Evolutionary conservation across 2,113 vertebrate species (phyloP).

Genomic region (Petroica traversi): DNA sequence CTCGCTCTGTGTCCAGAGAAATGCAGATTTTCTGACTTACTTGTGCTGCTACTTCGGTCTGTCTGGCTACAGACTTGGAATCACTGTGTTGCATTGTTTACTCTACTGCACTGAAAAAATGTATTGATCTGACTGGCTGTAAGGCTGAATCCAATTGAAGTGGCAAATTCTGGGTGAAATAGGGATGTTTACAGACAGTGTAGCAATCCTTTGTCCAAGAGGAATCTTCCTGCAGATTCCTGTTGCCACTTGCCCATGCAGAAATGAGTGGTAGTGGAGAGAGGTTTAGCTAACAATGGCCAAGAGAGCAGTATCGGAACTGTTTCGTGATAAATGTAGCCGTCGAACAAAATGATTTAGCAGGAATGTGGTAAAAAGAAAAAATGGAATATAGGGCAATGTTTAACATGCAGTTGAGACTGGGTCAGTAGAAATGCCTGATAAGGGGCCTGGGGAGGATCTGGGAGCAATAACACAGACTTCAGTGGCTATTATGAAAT

Average conservation of each 20-base stretch:
- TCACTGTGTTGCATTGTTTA: slow-evolving; percentile 46
- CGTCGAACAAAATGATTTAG: not conserved
- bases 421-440: not conserved
- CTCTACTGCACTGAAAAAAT: slow-evolving; percentile 29
- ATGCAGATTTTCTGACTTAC: slow-evolving; percentile 25
- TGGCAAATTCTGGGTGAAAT: slow-evolving; percentile 9
- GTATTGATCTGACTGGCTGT: not conserved
- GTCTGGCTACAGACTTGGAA: slow-evolving; percentile 33
- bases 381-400: not conserved
- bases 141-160: not conserved
- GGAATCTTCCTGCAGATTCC: not conserved
- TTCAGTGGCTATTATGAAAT: not conserved
- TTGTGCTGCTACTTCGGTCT: slow-evolving; percentile 60
- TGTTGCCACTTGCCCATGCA: not conserved
- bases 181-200: not conserved
- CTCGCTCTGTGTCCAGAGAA: not conserved
- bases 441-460: not conserved
- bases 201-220: not conserved
- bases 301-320: not conserved
- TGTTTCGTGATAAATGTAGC: not conserved
- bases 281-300: not conserved
- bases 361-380: not conserved
- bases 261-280: not conserved
- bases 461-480: not conserved
- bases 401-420: not conserved